These are phyloP conservation scores for Tadarida brasiliensis DNA, from an alignment of 2,797 vertebrate genomes.

Conservation along the genomic window DNA sequence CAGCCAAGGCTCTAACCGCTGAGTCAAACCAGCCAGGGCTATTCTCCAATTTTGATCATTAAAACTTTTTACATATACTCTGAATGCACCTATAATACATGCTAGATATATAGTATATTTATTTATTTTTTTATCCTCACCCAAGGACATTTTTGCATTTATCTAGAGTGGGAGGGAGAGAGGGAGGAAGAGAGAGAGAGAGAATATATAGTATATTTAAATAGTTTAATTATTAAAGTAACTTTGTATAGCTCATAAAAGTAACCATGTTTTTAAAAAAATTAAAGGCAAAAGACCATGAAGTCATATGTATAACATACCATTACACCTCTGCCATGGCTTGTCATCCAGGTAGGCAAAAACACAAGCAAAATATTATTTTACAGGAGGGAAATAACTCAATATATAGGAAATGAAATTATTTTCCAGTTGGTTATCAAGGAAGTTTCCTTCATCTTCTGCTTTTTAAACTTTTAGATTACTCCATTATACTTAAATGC, in stretches of 20 bases:
- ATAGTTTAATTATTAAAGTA: slow-evolving; percentile 43
- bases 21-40: too few relatives aligned
- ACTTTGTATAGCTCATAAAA: not conserved
- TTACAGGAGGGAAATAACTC: not conserved
- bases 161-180: too few relatives aligned
- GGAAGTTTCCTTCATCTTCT: slow-evolving; percentile 36
- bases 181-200: too few relatives aligned
- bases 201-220: not conserved
- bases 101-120: not conserved
- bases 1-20: too few relatives aligned
- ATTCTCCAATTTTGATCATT: not conserved
- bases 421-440: slow-evolving; percentile 39
- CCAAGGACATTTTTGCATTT: too few relatives aligned
- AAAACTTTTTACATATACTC: not conserved
- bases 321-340: not conserved
- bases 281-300: not conserved
- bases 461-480: not conserved
- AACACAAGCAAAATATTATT: slow-evolving; percentile 42
- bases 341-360: slow-evolving; percentile 19
- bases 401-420: not conserved
- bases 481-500: not conserved
- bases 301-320: not conserved
- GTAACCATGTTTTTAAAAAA: slow-evolving; percentile 20
- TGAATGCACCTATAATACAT: not conserved
- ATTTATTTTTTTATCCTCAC: too few relatives aligned